Percentiles rank a stretch among this genome's conserved stretches.
Conservation (phyloP, 2,888 invertebrate species). For the Lycia hirtaria region DNA sequence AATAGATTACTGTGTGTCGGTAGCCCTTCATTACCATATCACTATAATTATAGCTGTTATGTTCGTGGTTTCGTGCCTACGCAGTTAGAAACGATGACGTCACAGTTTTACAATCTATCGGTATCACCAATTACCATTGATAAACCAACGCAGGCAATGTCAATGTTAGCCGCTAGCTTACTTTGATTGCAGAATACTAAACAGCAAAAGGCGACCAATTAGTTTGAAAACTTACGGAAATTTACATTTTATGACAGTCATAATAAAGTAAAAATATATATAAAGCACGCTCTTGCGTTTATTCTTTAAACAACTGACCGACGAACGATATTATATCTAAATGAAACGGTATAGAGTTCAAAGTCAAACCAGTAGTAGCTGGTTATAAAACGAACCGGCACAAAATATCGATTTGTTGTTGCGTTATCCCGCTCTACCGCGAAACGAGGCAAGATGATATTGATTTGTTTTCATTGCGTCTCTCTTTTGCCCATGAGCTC, state of each 20-base stretch:
- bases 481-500: conserved; percentile 69
- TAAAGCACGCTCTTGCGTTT: conserved; percentile 46
- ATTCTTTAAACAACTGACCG: conserved; percentile 54
- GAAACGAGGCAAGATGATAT: conserved; percentile 76
- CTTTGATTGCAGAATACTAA: not conserved
- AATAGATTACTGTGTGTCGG: not conserved
- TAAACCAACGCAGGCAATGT: conserved; percentile 15
- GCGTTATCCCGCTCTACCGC: conserved; percentile 77
- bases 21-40: not conserved
- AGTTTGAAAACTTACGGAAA: conserved; percentile 7
- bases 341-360: conserved; percentile 53
- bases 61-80: not conserved
- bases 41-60: not conserved
- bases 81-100: conserved; percentile 4
- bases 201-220: not conserved
- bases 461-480: conserved; percentile 86
- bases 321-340: conserved; percentile 50
- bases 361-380: conserved; percentile 43
- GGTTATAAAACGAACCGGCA: conserved; percentile 64
- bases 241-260: conserved; percentile 4
- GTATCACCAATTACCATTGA: not conserved
- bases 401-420: conserved; percentile 83
- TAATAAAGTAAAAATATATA: conserved; percentile 19
- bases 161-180: conserved; percentile 1
- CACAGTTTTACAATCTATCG: not conserved